phyloP scores from a whole-genome alignment of 2,113 vertebrate genomes.

The Scomber japonicus region DNA sequence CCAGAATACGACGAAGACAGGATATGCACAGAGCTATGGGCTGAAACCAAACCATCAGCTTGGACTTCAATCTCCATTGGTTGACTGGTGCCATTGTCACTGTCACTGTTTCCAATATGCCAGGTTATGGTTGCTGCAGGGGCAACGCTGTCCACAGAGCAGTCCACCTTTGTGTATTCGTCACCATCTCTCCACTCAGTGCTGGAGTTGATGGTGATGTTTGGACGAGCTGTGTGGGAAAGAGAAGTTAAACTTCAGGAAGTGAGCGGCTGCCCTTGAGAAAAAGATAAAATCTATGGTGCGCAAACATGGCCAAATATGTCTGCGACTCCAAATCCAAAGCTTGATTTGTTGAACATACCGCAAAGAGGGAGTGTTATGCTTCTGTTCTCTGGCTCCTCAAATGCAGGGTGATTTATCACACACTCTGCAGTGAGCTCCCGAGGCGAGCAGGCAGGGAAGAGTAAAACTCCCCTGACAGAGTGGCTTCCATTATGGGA shows the following conservation, averaged over 20 bases:
- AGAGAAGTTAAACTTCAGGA: constrained; percentile 30
- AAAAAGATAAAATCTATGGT: constrained; percentile 25
- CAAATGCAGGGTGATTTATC: constrained; percentile 77
- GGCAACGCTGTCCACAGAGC: constrained; percentile 66
- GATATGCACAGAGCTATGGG: constrained; percentile 60
- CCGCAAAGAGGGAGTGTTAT: constrained; percentile 75
- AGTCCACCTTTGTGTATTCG: constrained; percentile 63
- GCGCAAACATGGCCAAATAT: neutral
- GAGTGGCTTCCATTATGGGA: constrained; percentile 75
- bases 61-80: constrained; percentile 25
- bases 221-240: constrained; percentile 63
- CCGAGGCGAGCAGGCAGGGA: constrained; percentile 72
- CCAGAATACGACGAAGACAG: constrained; percentile 66
- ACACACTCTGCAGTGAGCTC: constrained; percentile 73
- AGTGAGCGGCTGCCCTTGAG: constrained; percentile 2
- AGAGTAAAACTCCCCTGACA: constrained; percentile 72
- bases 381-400: constrained; percentile 65
- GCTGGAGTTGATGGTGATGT: constrained; percentile 64
- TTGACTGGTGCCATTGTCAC: constrained; percentile 7
- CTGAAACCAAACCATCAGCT: constrained; percentile 39
- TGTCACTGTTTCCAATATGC: constrained; percentile 44
- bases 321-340: constrained; percentile 26
- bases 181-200: constrained; percentile 59
- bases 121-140: constrained; percentile 73
- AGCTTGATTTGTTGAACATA: constrained; percentile 66